phyloP scores from a whole-genome alignment of 2,888 invertebrate genomes.

The Ecliptopera silaceata region DNA sequence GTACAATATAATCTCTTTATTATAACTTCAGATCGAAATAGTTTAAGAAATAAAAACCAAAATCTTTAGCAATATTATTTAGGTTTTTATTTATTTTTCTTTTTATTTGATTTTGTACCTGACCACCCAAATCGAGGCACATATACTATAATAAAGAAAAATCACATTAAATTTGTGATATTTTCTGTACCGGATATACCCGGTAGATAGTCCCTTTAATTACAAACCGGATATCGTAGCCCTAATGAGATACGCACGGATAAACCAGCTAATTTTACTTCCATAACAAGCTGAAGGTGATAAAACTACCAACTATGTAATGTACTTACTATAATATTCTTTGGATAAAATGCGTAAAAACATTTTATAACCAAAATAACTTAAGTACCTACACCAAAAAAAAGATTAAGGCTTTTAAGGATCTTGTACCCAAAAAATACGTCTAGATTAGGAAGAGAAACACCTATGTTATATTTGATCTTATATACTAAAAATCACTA shows the following conservation, averaged over 20 bases:
- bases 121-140: no score
- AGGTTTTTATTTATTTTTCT: no score
- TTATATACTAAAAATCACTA: no score
- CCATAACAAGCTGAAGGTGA: slow-evolving; percentile 32
- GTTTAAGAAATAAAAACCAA: no score
- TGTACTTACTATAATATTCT: slow-evolving; percentile 7
- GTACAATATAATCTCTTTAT: no score
- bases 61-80: no score
- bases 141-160: slow-evolving; percentile 50
- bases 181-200: slow-evolving; percentile 55
- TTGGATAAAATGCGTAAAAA: not conserved
- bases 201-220: slow-evolving; percentile 60
- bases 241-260: slow-evolving; percentile 69
- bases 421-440: no score
- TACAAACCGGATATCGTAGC: slow-evolving; percentile 68
- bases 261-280: slow-evolving; percentile 45
- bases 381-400: no score
- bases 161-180: slow-evolving; percentile 64
- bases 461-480: no score
- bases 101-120: not conserved
- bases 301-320: slow-evolving; percentile 14
- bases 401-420: no score
- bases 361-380: not conserved
- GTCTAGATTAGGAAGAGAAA: no score
- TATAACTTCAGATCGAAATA: no score